A percentile compares a stretch with the other conserved stretches of the same genome.
Conservation (phyloP, 2,797 vertebrate species). For the Amblyopsis hoosieri region DNA sequence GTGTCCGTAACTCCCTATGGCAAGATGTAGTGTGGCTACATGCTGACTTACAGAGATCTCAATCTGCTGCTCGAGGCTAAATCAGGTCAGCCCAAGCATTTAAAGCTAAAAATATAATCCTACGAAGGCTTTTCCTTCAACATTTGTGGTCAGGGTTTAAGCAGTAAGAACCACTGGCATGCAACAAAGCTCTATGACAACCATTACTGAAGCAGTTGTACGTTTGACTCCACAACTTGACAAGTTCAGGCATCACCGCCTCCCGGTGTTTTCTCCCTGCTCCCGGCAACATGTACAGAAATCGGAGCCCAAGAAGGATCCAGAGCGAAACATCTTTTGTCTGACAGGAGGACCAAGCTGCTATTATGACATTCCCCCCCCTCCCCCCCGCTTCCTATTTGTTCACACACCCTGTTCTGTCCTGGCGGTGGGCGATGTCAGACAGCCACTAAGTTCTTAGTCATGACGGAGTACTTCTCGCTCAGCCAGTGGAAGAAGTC, state of each 20-base stretch:
- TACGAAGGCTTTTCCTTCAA: too few species aligned
- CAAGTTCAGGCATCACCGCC: background rate
- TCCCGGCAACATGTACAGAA: too few species aligned
- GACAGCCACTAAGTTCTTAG: conserved; percentile 27
- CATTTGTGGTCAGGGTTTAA: too few species aligned
- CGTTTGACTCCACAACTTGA: background rate
- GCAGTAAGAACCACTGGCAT: too few species aligned
- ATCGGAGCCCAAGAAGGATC: conserved; percentile 7
- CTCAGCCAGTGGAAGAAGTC: conserved; percentile 24
- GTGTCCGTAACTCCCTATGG: background rate
- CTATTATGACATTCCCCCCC: conserved; percentile 36
- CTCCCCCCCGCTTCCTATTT: background rate
- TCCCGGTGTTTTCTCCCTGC: background rate
- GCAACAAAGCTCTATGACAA: too few species aligned
- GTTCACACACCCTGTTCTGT: background rate
- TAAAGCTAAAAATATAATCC: background rate
- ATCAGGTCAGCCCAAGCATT: conserved; percentile 28
- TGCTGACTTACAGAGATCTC: conserved; percentile 40
- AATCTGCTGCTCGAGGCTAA: conserved; percentile 30
- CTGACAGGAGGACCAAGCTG: conserved; percentile 1
- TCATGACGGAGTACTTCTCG: conserved; percentile 61
- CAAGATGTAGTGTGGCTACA: conserved; percentile 9
- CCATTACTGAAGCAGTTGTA: background rate
- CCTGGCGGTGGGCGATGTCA: conserved; percentile 47
- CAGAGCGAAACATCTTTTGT: conserved; percentile 7